These are phyloP conservation scores for Oncorhynchus masou DNA, from an alignment of 2,113 vertebrate genomes.

Conservation along the genomic window DNA sequence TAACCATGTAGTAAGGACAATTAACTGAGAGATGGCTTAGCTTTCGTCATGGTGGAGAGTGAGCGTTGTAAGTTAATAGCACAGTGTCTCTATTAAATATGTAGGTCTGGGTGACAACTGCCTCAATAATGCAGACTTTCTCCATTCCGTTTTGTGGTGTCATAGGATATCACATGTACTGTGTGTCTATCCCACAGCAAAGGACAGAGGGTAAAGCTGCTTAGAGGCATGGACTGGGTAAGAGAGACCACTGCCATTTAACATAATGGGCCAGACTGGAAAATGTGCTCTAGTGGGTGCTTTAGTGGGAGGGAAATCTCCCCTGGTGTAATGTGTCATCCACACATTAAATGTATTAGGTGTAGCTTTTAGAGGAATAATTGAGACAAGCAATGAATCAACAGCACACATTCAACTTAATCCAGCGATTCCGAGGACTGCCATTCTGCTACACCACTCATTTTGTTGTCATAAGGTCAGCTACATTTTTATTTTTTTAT, in stretches of 20 bases:
- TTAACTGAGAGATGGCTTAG: background rate
- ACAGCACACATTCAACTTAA: background rate
- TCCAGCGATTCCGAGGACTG: background rate
- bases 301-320: background rate
- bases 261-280: constrained; percentile 1
- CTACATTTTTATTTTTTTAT: background rate
- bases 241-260: constrained; percentile 13
- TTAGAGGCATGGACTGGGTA: constrained; percentile 13
- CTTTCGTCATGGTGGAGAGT: background rate
- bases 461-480: background rate
- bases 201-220: constrained; percentile 7
- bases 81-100: constrained; percentile 43
- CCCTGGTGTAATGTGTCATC: background rate
- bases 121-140: constrained; percentile 53
- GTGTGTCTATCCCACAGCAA: background rate
- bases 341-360: background rate
- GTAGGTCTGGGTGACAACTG: constrained; percentile 19
- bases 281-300: constrained; percentile 2
- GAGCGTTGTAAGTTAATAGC: constrained; percentile 33
- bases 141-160: constrained; percentile 17
- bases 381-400: background rate
- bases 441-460: background rate
- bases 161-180: constrained; percentile 25
- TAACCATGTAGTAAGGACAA: background rate
- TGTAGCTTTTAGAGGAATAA: background rate